These are phyloP conservation scores for Cossypha heuglini DNA, from an alignment of 2,797 vertebrate species.

Conservation along the genomic window DNA sequence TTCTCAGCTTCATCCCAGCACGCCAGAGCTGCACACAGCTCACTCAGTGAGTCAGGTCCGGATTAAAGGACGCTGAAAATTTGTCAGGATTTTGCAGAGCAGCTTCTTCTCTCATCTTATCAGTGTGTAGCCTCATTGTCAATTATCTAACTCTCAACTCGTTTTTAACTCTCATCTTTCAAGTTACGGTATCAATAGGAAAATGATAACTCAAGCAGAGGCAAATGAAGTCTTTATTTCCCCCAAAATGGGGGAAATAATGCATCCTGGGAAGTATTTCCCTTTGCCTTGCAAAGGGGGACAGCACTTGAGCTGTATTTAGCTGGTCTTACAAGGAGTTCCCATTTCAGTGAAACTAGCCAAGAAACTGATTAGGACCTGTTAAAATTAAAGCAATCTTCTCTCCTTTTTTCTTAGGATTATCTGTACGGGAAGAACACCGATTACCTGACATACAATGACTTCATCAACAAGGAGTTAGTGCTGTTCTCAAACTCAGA, in stretches of 20 bases:
- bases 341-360: neutral
- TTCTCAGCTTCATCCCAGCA: neutral
- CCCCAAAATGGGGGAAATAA: neutral
- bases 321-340: neutral
- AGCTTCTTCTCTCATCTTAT: neutral
- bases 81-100: neutral
- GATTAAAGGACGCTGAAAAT: neutral
- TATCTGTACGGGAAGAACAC: constrained; percentile 90
- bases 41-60: neutral
- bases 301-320: neutral
- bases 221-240: neutral
- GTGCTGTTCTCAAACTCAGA: constrained; percentile 97
- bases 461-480: constrained; percentile 97
- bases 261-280: neutral
- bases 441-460: constrained; percentile 88
- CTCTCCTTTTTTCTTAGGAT: constrained; percentile 76
- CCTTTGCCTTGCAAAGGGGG: neutral
- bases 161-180: neutral
- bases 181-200: neutral
- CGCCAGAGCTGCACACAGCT: neutral
- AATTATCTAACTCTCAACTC: neutral
- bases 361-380: neutral
- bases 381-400: neutral
- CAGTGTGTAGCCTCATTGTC: neutral
- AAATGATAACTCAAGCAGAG: neutral